phyloP scores from a whole-genome alignment of 2,888 invertebrate genomes.

The Xylota segnis region DNA sequence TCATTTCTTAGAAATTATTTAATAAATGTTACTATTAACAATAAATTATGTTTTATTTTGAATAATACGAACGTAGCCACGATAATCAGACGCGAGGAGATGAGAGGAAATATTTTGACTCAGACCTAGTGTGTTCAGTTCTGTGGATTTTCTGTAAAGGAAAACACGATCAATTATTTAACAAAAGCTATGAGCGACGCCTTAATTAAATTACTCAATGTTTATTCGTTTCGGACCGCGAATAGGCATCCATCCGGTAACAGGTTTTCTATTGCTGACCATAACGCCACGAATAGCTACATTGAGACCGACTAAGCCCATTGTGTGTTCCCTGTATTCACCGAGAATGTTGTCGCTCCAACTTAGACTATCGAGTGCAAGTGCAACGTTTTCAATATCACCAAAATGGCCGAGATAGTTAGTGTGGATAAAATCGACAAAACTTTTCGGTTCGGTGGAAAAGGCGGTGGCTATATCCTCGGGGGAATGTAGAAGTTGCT shows the following conservation, averaged over 20 bases:
- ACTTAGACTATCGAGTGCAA: constrained; percentile 89
- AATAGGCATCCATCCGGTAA: constrained; percentile 91
- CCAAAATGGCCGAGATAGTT: constrained; percentile 91
- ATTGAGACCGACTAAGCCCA: constrained; percentile 86
- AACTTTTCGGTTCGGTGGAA: constrained; percentile 88
- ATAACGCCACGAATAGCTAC: constrained; percentile 89
- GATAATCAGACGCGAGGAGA: constrained; percentile 63
- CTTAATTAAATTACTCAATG: constrained; percentile 52
- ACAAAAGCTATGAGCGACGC: not conserved
- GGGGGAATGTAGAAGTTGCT: constrained; percentile 87
- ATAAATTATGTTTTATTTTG: constrained; percentile 42
- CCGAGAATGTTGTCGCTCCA: constrained; percentile 88
- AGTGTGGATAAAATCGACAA: constrained; percentile 89
- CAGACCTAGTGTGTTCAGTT: constrained; percentile 34
- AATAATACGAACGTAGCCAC: constrained; percentile 57
- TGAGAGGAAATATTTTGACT: constrained; percentile 38
- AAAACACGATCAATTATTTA: not conserved
- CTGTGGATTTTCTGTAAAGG: constrained; percentile 37
- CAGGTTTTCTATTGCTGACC: constrained; percentile 88
- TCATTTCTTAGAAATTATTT: constrained; percentile 59
- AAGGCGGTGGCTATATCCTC: constrained; percentile 89
- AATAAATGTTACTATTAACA: constrained; percentile 55
- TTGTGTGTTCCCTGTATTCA: constrained; percentile 86
- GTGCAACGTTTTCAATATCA: constrained; percentile 87
- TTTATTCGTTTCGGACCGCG: constrained; percentile 84